Evolutionary conservation across 2,797 vertebrate genomes (phyloP).

Genomic region (Neostethus bicornis): DNA sequence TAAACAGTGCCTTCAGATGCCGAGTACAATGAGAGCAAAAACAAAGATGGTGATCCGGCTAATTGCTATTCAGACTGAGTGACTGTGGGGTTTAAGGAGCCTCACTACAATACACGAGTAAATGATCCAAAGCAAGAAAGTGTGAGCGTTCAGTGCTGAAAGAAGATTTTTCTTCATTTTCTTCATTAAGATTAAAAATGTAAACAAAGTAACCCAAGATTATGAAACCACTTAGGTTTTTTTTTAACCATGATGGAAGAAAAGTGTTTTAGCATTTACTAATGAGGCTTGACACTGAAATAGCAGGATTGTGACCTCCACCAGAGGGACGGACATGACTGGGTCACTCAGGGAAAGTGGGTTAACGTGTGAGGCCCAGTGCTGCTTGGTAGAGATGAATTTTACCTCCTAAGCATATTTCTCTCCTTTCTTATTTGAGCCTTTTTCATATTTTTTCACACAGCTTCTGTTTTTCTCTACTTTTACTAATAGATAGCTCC

Average conservation of each 20-base stretch:
- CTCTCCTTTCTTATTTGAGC: background rate
- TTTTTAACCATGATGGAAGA: conserved; percentile 3
- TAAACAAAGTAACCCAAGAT: too few species aligned
- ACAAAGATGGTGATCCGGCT: conserved; percentile 53
- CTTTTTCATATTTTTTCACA: background rate
- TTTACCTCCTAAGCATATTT: conserved; percentile 35
- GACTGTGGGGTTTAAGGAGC: conserved; percentile 50
- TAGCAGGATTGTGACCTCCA: conserved; percentile 29
- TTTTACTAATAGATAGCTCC: background rate
- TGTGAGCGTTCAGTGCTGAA: conserved; percentile 14
- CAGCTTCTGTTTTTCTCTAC: background rate
- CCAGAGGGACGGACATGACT: conserved; percentile 20
- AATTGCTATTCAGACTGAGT: conserved; percentile 70
- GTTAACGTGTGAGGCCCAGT: conserved; percentile 33
- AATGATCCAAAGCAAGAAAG: conserved; percentile 43
- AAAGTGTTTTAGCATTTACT: background rate
- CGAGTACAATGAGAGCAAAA: conserved; percentile 24
- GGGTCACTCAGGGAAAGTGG: conserved; percentile 41
- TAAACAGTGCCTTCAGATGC: conserved; percentile 11
- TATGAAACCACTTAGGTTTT: background rate
- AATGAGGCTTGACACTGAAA: conserved; percentile 15
- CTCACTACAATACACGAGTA: conserved; percentile 53
- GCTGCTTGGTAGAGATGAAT: conserved; percentile 26
- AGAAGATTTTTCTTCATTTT: conserved; percentile 32
- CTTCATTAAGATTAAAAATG: conserved; percentile 3